A percentile compares a stretch with the other conserved stretches of the same genome.
phyloP scores from a whole-genome alignment of 2,113 vertebrate genomes.

The Tragelaphus scriptus region DNA sequence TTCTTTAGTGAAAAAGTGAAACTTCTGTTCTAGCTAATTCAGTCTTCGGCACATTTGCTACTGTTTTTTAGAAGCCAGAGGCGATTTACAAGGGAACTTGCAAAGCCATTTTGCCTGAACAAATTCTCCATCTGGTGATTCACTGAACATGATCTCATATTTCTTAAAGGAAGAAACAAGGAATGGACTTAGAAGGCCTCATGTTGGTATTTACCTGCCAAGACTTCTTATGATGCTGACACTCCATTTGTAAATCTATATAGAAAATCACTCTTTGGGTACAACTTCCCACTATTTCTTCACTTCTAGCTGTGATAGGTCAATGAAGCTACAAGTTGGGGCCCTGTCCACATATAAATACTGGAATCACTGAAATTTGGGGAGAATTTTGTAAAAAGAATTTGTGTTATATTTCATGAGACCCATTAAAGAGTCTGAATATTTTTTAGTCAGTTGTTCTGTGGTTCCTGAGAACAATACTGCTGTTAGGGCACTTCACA shows the following conservation, averaged over 20 bases:
- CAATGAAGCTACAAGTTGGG: not conserved
- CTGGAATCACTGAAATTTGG: not conserved
- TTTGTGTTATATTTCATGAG: not conserved
- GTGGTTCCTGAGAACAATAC: not conserved
- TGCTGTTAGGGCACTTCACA: not conserved
- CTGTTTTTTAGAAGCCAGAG: conserved; percentile 73
- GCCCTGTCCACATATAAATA: not conserved
- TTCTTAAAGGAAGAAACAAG: conserved; percentile 57
- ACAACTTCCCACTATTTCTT: not conserved
- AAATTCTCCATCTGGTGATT: conserved; percentile 74
- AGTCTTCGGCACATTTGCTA: conserved; percentile 71
- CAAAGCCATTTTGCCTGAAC: conserved; percentile 72
- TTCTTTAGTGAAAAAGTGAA: conserved; percentile 68
- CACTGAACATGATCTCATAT: conserved; percentile 64
- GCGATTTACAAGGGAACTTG: conserved; percentile 72
- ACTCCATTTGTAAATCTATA: not conserved
- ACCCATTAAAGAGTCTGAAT: not conserved
- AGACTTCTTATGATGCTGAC: not conserved
- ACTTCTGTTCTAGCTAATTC: conserved; percentile 77
- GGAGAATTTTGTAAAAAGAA: not conserved
- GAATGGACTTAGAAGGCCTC: conserved; percentile 42
- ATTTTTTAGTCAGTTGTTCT: not conserved
- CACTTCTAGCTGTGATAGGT: not conserved
- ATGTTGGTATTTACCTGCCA: conserved; percentile 31
- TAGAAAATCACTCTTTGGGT: not conserved